These are phyloP conservation scores for Clarias pachynema DNA, from an alignment of 2,797 vertebrate genomes.

Conservation along the genomic window DNA sequence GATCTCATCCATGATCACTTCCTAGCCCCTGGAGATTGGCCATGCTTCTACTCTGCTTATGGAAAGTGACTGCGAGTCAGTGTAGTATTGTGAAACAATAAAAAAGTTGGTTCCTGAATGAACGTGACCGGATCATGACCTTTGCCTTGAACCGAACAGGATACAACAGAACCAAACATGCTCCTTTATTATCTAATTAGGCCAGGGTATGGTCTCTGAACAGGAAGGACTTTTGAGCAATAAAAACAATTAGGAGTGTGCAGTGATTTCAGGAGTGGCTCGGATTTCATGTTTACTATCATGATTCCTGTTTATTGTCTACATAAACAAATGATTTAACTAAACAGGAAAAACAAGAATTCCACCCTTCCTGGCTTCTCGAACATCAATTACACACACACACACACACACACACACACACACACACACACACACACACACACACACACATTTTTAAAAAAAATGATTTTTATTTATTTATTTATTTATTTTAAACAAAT, in stretches of 20 bases:
- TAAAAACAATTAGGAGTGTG: slow-evolving; percentile 71
- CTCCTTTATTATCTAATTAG: slow-evolving; percentile 73
- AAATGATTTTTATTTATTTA: neutral
- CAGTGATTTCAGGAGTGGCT: slow-evolving; percentile 50
- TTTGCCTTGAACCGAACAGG: slow-evolving; percentile 37
- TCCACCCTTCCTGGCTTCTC: slow-evolving; percentile 2
- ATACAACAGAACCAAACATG: slow-evolving; percentile 71
- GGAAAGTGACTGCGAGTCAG: neutral
- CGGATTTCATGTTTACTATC: slow-evolving; percentile 57
- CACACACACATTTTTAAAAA: too few species aligned
- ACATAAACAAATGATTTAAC: slow-evolving; percentile 49
- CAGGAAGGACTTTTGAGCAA: slow-evolving; percentile 64
- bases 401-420: neutral
- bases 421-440: neutral
- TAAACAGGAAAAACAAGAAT: slow-evolving; percentile 30
- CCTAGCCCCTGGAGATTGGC: neutral
- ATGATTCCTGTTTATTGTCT: slow-evolving; percentile 37
- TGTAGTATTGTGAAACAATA: neutral
- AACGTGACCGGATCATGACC: neutral
- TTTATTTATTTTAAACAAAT: too few species aligned
- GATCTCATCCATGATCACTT: neutral
- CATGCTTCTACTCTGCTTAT: neutral
- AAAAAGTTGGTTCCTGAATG: neutral
- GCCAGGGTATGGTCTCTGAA: slow-evolving; percentile 62
- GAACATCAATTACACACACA: neutral